phyloP scores from a whole-genome alignment of 2,888 invertebrate genomes.

The Drosophila conformis region DNA sequence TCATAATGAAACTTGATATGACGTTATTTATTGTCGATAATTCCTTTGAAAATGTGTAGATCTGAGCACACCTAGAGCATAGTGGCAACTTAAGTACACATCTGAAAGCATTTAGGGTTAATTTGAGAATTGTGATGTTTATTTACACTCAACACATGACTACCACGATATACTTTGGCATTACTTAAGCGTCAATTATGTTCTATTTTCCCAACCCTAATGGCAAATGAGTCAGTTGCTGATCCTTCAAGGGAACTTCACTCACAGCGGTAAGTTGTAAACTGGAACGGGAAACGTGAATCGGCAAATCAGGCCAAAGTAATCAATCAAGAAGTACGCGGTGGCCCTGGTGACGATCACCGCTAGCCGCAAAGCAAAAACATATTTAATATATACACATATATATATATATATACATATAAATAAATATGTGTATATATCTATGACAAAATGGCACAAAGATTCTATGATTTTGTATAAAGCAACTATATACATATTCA shows the following conservation, averaged over 20 bases:
- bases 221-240: background rate
- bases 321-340: slow-evolving; percentile 51
- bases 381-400: background rate
- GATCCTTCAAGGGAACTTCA: background rate
- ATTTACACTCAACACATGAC: background rate
- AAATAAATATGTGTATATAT: background rate
- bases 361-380: slow-evolving; percentile 4
- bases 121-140: background rate
- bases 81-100: background rate
- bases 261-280: background rate
- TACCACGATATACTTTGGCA: background rate
- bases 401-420: background rate
- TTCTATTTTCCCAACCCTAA: background rate
- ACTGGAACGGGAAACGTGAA: background rate
- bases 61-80: background rate
- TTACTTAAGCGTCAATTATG: background rate
- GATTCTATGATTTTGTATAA: background rate
- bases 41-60: background rate
- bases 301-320: slow-evolving; percentile 12
- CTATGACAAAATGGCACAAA: background rate
- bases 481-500: background rate
- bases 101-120: background rate
- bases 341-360: background rate
- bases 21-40: background rate
- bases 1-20: background rate